Percentiles rank a stretch among this genome's conserved stretches.
Conservation (phyloP, 2,113 vertebrate genomes). For the Lampris incognitus region DNA sequence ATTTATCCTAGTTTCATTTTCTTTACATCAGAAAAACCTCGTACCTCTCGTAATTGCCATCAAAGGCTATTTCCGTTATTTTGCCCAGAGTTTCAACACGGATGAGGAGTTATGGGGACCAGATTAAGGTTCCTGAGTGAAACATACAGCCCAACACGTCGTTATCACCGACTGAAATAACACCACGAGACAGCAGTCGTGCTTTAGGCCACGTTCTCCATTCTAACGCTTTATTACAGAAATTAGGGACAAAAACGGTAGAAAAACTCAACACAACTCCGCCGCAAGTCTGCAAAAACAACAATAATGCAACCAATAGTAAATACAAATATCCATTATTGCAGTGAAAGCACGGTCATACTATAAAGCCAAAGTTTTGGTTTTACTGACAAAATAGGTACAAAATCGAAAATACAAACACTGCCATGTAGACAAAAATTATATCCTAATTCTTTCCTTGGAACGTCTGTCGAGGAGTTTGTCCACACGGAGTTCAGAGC, state of each 20-base stretch:
- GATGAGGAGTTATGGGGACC: no score
- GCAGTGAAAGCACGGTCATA: constrained; percentile 81
- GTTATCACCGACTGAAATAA: background rate
- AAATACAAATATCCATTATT: constrained; percentile 84
- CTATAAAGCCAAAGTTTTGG: constrained; percentile 72
- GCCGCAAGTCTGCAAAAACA: constrained; percentile 78
- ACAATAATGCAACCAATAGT: constrained; percentile 76
- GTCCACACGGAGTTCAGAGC: constrained; percentile 70
- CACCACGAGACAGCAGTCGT: constrained; percentile 1
- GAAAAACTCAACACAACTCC: constrained; percentile 81
- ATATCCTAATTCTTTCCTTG: constrained; percentile 56
- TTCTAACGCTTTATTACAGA: constrained; percentile 82
- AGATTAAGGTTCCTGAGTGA: no score
- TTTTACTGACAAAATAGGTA: constrained; percentile 79
- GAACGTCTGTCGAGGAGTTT: constrained; percentile 53
- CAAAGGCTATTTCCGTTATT: no score
- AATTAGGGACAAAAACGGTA: constrained; percentile 82
- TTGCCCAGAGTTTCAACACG: no score
- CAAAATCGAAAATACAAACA: constrained; percentile 81
- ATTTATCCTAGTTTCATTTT: no score
- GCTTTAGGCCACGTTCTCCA: constrained; percentile 43
- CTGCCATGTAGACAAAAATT: constrained; percentile 68
- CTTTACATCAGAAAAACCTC: no score
- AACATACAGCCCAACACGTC: no score
- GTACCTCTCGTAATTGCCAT: no score